phyloP scores from a whole-genome alignment of 2,888 invertebrate species.

The Caradrina clavipalpis region DNA sequence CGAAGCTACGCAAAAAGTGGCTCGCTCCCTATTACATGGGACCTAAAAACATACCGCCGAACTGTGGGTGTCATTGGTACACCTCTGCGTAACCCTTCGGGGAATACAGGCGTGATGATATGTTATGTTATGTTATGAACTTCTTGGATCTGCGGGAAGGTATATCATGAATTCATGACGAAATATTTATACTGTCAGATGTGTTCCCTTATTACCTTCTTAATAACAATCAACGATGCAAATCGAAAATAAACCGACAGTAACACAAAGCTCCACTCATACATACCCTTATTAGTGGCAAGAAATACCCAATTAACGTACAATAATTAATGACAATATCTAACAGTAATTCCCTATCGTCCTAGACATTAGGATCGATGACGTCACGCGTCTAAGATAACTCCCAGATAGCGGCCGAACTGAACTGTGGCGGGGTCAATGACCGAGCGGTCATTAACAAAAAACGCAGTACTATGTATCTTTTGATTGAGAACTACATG shows the following conservation, averaged over 20 bases:
- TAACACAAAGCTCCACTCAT: conserved; percentile 16
- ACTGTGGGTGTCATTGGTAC: too few relatives aligned
- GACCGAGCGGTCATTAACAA: conserved; percentile 50
- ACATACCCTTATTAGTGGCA: conserved; percentile 14
- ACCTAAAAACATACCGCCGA: too few relatives aligned
- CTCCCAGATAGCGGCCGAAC: conserved; percentile 49
- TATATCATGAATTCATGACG: neutral
- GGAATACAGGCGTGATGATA: too few relatives aligned
- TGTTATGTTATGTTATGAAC: too few relatives aligned
- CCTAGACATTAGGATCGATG: conserved; percentile 53
- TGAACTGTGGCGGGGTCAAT: conserved; percentile 52
- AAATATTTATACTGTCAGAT: neutral
- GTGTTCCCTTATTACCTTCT: neutral
- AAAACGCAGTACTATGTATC: conserved; percentile 54
- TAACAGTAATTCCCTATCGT: conserved; percentile 48
- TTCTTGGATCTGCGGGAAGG: too few relatives aligned
- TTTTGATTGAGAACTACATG: conserved; percentile 34
- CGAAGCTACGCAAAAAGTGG: too few relatives aligned
- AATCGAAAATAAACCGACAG: conserved; percentile 3
- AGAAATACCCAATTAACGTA: conserved; percentile 38
- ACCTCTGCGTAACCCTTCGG: too few relatives aligned
- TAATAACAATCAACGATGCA: neutral
- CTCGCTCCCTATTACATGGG: too few relatives aligned
- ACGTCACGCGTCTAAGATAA: conserved; percentile 60
- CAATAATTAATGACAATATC: conserved; percentile 41